Evolutionary conservation across 2,888 invertebrate genomes (phyloP).

Genomic region (Atrina japonica): DNA sequence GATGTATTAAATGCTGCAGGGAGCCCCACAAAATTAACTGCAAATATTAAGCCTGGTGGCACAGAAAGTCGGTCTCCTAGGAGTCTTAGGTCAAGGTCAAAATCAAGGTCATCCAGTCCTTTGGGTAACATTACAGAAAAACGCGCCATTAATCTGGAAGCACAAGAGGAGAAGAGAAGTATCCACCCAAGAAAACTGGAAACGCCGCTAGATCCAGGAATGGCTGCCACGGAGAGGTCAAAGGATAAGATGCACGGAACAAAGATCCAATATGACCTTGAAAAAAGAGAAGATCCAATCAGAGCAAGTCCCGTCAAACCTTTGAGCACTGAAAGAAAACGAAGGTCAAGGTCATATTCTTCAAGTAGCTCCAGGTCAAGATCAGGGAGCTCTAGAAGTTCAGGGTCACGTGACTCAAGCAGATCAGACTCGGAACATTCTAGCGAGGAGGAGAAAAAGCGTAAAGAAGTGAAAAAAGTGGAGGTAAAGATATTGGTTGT

Average conservation of each 20-base stretch:
- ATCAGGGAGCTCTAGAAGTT: slow-evolving; percentile 47
- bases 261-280: slow-evolving; percentile 69
- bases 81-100: no score
- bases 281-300: slow-evolving; percentile 40
- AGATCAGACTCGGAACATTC: slow-evolving; percentile 40
- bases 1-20: no score
- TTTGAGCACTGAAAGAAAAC: slow-evolving; percentile 10
- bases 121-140: slow-evolving; percentile 6
- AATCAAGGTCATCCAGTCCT: slow-evolving; percentile 2
- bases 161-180: no score
- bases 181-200: no score
- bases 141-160: neutral
- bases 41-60: no score
- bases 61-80: no score
- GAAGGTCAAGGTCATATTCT: slow-evolving; percentile 46
- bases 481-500: slow-evolving; percentile 56
- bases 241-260: slow-evolving; percentile 36
- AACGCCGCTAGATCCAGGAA: no score
- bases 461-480: slow-evolving; percentile 64
- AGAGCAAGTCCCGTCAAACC: slow-evolving; percentile 40
- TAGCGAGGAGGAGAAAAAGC: slow-evolving; percentile 47
- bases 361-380: slow-evolving; percentile 43
- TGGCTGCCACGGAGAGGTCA: no score
- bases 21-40: no score
- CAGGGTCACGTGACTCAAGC: slow-evolving; percentile 52